These are phyloP conservation scores for Busseola fusca DNA, from an alignment of 2,888 invertebrate genomes.

Conservation along the genomic window DNA sequence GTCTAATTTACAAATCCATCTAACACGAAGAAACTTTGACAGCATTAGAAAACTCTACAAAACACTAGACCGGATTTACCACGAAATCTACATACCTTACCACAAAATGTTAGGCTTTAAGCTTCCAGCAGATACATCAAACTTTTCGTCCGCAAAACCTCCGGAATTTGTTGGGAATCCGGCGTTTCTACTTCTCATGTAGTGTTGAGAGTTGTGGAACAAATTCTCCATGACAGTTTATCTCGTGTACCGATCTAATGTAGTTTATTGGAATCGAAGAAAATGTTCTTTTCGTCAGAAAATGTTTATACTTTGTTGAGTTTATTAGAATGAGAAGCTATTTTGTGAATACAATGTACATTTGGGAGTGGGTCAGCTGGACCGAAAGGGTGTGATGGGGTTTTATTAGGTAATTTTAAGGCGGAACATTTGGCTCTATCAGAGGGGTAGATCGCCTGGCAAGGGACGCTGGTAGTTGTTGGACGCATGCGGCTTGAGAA, in stretches of 20 bases:
- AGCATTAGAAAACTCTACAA: slow-evolving; percentile 21
- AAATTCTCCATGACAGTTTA: slow-evolving; percentile 62
- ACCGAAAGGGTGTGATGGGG: not conserved
- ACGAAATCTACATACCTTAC: slow-evolving; percentile 28
- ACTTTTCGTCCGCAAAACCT: slow-evolving; percentile 35
- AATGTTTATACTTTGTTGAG: slow-evolving; percentile 42
- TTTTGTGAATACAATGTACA: slow-evolving; percentile 11
- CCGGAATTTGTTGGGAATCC: slow-evolving; percentile 36
- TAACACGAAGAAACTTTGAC: slow-evolving; percentile 13
- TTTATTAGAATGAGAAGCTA: slow-evolving; percentile 34
- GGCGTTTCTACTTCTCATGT: slow-evolving; percentile 41
- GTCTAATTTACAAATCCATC: not conserved
- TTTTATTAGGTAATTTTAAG: slow-evolving; percentile 1
- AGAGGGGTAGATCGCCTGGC: not conserved
- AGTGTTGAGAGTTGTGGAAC: slow-evolving; percentile 47
- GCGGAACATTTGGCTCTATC: not conserved
- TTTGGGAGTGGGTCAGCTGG: not conserved
- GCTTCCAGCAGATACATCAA: slow-evolving; percentile 40
- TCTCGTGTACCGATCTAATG: slow-evolving; percentile 49
- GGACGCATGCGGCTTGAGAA: not conserved
- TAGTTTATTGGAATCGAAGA: slow-evolving; percentile 50
- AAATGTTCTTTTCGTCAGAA: slow-evolving; percentile 44
- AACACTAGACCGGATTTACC: slow-evolving; percentile 27
- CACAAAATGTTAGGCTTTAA: slow-evolving; percentile 34
- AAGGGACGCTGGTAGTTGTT: not conserved